Percentiles rank a stretch among this genome's conserved stretches.
Conservation (phyloP, 2,888 invertebrate species). For the Lacanobia wlatinum region DNA sequence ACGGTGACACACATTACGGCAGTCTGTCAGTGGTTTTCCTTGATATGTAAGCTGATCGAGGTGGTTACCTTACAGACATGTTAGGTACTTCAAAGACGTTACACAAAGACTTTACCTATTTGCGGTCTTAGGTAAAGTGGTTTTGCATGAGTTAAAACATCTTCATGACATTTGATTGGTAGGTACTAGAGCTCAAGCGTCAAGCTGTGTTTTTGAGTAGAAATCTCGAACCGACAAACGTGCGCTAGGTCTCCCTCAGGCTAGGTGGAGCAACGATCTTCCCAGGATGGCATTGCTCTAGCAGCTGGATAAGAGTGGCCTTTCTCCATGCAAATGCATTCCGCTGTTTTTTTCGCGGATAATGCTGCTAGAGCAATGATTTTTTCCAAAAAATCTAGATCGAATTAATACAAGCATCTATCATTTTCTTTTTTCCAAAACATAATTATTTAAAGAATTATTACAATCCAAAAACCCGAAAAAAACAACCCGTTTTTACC, state of each 20-base stretch:
- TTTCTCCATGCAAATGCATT: too few species aligned
- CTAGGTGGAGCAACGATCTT: neutral
- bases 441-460: too few species aligned
- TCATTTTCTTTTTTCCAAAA: too few species aligned
- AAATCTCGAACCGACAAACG: neutral
- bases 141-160: neutral
- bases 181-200: neutral
- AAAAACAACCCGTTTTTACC: too few species aligned
- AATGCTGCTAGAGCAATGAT: too few species aligned
- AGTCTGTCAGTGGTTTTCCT: conserved; percentile 28
- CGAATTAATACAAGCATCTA: too few species aligned
- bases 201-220: neutral
- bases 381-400: too few species aligned
- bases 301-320: too few species aligned
- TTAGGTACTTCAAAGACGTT: neutral
- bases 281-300: neutral
- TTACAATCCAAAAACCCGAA: too few species aligned
- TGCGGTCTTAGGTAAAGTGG: neutral
- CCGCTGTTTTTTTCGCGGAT: too few species aligned
- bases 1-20: neutral
- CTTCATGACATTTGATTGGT: too few species aligned
- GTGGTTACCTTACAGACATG: neutral
- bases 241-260: neutral
- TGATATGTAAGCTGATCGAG: neutral
- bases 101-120: conserved; percentile 14